Conservation (phyloP, 23 tunicate genomes). For the Clavelina lepadiformis region DNA sequence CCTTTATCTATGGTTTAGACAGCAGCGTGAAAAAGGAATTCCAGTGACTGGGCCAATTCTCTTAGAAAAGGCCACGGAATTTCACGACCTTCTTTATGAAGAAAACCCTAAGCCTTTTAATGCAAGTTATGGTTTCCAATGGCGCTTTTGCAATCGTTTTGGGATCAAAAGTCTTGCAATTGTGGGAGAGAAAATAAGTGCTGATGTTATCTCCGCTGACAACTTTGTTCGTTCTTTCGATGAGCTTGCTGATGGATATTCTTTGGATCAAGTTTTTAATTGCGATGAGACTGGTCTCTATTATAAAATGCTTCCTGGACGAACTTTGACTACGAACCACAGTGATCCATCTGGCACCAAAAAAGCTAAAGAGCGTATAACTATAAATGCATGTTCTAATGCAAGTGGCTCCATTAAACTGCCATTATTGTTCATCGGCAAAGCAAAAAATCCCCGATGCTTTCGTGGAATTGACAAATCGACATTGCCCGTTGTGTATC, state of each 20-base stretch:
- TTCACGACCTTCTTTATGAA: slow-evolving; percentile 9
- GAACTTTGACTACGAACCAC: slow-evolving; percentile 4
- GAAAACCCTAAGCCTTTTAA: slow-evolving; percentile 11
- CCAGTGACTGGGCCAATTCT: slow-evolving; percentile 16
- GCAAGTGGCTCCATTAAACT: slow-evolving; percentile 21
- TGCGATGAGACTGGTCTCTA: slow-evolving; percentile 18
- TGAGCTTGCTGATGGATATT: slow-evolving; percentile 1
- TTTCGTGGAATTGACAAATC: slow-evolving; percentile 6
- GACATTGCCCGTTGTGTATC: slow-evolving; percentile 16
- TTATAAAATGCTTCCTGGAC: slow-evolving; percentile 12
- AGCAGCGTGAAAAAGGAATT: slow-evolving; percentile 13
- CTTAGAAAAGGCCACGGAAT: slow-evolving; percentile 6
- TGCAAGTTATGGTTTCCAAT: slow-evolving; percentile 12
- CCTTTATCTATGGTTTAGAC: slow-evolving; percentile 13
- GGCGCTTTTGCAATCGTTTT: slow-evolving; percentile 15
- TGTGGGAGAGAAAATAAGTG: slow-evolving; percentile 1
- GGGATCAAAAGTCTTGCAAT: slow-evolving; percentile 8
- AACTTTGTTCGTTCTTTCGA: background rate
- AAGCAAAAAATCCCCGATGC: slow-evolving; percentile 23
- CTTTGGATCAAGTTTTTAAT: slow-evolving; percentile 8
- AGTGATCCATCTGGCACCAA: slow-evolving; percentile 5
- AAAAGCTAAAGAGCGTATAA: slow-evolving; percentile 8
- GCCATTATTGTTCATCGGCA: slow-evolving; percentile 26
- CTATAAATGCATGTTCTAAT: slow-evolving; percentile 14
- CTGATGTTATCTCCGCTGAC: background rate